Base-by-base conservation (phyloP, 2,888 invertebrate genomes). In the Lepidocyrtinus sp. region DNA sequence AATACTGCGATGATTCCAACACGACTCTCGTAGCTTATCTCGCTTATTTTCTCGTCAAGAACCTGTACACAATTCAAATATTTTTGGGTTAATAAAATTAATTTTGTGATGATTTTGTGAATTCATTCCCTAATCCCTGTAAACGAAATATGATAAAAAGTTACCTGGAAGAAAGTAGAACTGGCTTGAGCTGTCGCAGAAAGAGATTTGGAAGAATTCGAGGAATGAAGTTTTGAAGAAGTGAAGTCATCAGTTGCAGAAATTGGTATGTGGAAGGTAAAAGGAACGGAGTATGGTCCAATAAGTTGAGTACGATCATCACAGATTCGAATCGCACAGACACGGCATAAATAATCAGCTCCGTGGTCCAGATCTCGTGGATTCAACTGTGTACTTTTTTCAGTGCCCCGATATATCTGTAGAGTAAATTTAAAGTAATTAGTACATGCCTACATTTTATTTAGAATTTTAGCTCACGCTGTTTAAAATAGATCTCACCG, bases 291-390 rank as follows among this genome's bases (percentile, higher is more conserved):
- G 89, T 92, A 93, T 82, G 94, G 92, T 81, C 95, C 94, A 80
- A 91, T 89, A 85, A 94, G 90, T 87, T 91, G 91, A 62, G 85
- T 88, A 25, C 90, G 90, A 55, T 91, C 91, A 70, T 89, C 90
- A 86, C 91, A 90, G 74, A 91, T 89, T 65, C 96, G 92, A 87
- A 95, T 92, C 26, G 94, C 93, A 89, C 94, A 93, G 83, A 96
- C 95, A 74, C 96, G 92, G 87, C 94, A 92, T 87, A 90, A 90
- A 90, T 96, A 96, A 88, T 94, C 94, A 74, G 91, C 91, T 87
- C 94, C 94, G 70, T 93, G 91, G 87, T 94, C 93, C 88, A 96
- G 91, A 88, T 93, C 92, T 36, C 88, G 87, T 75, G 72, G 77
- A 89, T 91, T 90, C 88, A 93, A 89, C 88, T 90, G 90, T 88